Conservation (phyloP, 2,888 invertebrate genomes). For the Oscheius sp. region DNA sequence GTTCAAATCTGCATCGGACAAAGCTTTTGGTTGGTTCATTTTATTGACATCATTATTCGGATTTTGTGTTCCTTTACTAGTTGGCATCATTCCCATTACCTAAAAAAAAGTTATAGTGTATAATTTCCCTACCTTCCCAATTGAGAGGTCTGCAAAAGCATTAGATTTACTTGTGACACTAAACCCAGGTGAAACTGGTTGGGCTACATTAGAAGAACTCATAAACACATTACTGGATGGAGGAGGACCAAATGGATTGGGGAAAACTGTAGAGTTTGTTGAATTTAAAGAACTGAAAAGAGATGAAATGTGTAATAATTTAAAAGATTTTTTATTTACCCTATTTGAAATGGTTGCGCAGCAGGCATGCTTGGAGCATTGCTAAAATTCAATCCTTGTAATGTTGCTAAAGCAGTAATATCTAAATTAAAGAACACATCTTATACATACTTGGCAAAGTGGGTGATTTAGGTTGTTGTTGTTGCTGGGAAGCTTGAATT, state of each 20-base stretch:
- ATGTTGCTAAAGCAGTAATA: neutral
- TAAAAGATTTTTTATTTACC: neutral
- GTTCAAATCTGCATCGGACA: constrained; percentile 27
- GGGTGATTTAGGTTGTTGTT: neutral
- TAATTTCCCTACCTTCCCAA: constrained; percentile 40
- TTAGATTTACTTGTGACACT: constrained; percentile 45
- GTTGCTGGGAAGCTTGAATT: constrained; percentile 32
- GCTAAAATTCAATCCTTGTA: constrained; percentile 26
- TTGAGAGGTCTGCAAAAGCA: constrained; percentile 49
- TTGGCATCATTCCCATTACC: constrained; percentile 29
- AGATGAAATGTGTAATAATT: neutral
- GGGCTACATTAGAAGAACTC: constrained; percentile 2
- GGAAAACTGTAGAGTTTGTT: neutral
- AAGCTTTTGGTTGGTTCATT: too few species aligned
- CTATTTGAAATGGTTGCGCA: too few species aligned
- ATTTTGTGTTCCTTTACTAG: too few species aligned
- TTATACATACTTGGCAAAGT: neutral
- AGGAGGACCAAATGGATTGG: constrained; percentile 26
- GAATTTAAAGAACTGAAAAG: neutral
- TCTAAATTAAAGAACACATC: constrained; percentile 4
- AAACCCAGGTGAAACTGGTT: constrained; percentile 36
- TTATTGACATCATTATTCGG: too few species aligned
- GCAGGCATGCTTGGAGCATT: neutral
- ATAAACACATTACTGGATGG: neutral
- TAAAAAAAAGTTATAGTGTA: neutral